Base-by-base conservation (phyloP, 2,888 invertebrate species). In the Boloria selene region DNA sequence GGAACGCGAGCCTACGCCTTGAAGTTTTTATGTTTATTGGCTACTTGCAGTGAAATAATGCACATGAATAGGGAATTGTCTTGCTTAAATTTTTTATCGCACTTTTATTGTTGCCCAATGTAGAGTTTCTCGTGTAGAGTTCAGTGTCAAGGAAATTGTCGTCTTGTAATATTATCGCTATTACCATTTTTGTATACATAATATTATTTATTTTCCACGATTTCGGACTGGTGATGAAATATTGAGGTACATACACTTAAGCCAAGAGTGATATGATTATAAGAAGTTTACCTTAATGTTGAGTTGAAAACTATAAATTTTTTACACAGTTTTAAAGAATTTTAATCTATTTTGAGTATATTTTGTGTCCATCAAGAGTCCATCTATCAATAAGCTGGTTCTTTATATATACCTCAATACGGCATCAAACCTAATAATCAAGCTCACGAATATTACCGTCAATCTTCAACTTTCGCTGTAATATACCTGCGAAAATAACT, bases 1-100 rank as follows among this genome's bases (percentile, higher is more conserved):
- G 72, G 72, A 71, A 72, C 72, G 68, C 69, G 52, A 69, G 68
- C 63, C 71, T 68, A 66, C 26, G 61, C 47, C 59, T 62, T 63
- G 67, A 65, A 70, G 53, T 66, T 64, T 69, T 67, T 45, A 26
- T 56, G 45, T 56, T 56, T 69, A 69, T 69, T 47, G 68, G 51
- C 66, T 52, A 62, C 56, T 65, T 53, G 62, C 45, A 64, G 51
- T 54, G 54, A 55, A 55, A 56, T 69, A 63, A 56, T 63, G 63
- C 47, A 54, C 54, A 50, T 58, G 60, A 18, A 51, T 54, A 62
- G 55, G 51, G 63, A 63, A 55, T 68, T 66, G 66, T 66, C 63
- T 63, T 66, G 45, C n/a, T 45, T 7, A 22, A 18, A 55, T 60
- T 61, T 51, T 53, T 42, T 50, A 49, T 67, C 61, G 55, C 54